Percentiles rank a stretch among this genome's conserved stretches.
These are phyloP conservation scores for Cotesia typhae DNA, from an alignment of 1,140 invertebrate species.

Conservation along the genomic window DNA sequence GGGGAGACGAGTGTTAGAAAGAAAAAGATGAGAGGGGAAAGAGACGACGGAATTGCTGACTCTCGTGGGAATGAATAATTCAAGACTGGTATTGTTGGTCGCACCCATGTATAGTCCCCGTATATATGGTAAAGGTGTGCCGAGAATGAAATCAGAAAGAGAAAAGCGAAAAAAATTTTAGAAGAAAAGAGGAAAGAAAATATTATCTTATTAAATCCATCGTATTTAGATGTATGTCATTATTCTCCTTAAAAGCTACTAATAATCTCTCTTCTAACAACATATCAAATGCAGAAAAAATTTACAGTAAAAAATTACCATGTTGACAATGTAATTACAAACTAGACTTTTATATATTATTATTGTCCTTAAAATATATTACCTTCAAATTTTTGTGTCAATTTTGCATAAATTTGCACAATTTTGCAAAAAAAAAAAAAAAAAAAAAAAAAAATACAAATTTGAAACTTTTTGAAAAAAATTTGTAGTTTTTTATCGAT, in stretches of 20 bases:
- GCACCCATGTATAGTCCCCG: constrained; percentile 56
- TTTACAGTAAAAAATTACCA: too few relatives aligned
- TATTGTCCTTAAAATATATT: too few relatives aligned
- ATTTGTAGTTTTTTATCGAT: too few relatives aligned
- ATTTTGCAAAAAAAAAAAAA: not conserved
- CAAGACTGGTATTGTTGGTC: constrained; percentile 58
- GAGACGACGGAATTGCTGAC: constrained; percentile 32
- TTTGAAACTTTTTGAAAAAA: too few relatives aligned
- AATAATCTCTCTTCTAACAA: too few relatives aligned
- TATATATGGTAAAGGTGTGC: constrained; percentile 54
- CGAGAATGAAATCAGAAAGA: constrained; percentile 58
- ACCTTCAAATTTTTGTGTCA: too few relatives aligned
- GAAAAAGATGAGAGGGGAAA: constrained; percentile 28
- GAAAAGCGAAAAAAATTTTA: constrained; percentile 1
- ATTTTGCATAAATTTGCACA: too few relatives aligned
- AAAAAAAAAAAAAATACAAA: not conserved
- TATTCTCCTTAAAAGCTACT: too few relatives aligned
- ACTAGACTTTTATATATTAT: too few relatives aligned
- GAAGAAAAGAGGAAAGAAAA: constrained; percentile 23
- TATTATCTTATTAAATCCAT: constrained; percentile 7
- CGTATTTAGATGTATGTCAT: not conserved
- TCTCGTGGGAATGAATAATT: constrained; percentile 59
- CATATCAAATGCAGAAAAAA: too few relatives aligned
- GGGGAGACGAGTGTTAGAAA: constrained; percentile 17
- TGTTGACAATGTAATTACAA: too few relatives aligned